Conservation (phyloP, 2,113 vertebrate species). For the Cyprinodon brontotheroides region DNA sequence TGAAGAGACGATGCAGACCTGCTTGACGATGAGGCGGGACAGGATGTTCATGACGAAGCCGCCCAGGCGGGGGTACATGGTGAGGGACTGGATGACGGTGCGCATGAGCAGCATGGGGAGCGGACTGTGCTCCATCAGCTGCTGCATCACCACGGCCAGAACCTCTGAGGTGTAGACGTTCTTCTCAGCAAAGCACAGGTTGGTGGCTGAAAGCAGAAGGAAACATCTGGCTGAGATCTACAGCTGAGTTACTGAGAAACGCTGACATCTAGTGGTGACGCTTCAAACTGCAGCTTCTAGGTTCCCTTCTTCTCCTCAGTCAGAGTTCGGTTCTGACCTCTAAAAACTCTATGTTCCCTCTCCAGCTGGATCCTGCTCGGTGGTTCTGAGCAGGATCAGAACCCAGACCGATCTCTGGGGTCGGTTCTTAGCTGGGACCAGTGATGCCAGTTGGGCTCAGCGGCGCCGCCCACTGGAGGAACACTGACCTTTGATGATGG, state of each 20-base stretch:
- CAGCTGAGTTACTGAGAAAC: not conserved
- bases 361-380: too few relatives aligned
- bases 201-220: constrained; percentile 82
- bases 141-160: constrained; percentile 95
- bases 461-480: not conserved
- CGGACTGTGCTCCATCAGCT: constrained; percentile 94
- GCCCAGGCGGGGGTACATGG: constrained; percentile 92
- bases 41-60: constrained; percentile 98
- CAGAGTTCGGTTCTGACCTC: too few relatives aligned
- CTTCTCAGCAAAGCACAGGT: constrained; percentile 92
- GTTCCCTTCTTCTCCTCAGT: too few relatives aligned
- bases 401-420: too few relatives aligned
- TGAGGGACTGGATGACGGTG: constrained; percentile 95
- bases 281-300: not conserved
- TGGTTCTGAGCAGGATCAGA: too few relatives aligned
- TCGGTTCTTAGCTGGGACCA: too few relatives aligned
- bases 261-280: not conserved
- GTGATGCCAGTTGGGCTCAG: too few relatives aligned
- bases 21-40: constrained; percentile 91
- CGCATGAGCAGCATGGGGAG: constrained; percentile 96
- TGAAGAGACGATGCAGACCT: constrained; percentile 73
- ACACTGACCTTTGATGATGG: constrained; percentile 92
- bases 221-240: too few relatives aligned
- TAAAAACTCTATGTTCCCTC: too few relatives aligned
- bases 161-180: constrained; percentile 96